Base-by-base conservation (phyloP, 2,888 invertebrate species). In the Agrochola lychnidis region DNA sequence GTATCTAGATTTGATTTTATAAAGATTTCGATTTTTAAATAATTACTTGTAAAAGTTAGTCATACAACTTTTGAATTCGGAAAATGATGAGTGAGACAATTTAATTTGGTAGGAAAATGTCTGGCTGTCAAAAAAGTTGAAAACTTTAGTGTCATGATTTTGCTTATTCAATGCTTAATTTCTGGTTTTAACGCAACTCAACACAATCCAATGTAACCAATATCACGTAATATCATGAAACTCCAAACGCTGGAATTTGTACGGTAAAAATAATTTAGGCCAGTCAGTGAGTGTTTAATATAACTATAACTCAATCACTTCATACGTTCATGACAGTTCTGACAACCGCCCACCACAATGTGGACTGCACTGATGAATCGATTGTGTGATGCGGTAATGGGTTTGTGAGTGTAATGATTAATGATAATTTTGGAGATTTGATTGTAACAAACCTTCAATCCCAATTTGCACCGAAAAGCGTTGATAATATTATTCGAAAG, bases 301-400 rank as follows among this genome's bases (percentile, higher is more conserved):
- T 36, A 25, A 14, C 19, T 10, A 48, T 76, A 53, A 36, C 14
- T 77, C 78, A 53, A 61, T 78, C 36, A 59, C 51, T 68, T 74
- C 5, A 53, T 40, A 42, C 9, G 36, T 25, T 19, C 25, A 25
- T 53, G 53, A 19, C 57, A 42, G 36, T 25, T 81, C 4, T 53
- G 57, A 74, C 22, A 78, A 56, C 30, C 19, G 9, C 51, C 14
- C 19, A 71, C 70, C 71, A 22, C 71, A 57, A 25, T n/a, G 30
- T 51, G n/a, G 48, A n/a, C 36, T 36, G 22, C 22, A n/a, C 36
- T 72, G 57, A 59, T 42, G 79, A 25, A 64, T 64, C 22, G 36
- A 71, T 36, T 64, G 57, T 51, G 25, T 45, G 10, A 40, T 62
- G 57, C 0, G 30, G 48, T 57, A 4, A n/a, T 10, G 19, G 45